A percentile compares a stretch with the other conserved stretches of the same genome.
Evolutionary conservation across 1,140 invertebrate genomes (phyloP).

Genomic region (Lanistes nyassanus): DNA sequence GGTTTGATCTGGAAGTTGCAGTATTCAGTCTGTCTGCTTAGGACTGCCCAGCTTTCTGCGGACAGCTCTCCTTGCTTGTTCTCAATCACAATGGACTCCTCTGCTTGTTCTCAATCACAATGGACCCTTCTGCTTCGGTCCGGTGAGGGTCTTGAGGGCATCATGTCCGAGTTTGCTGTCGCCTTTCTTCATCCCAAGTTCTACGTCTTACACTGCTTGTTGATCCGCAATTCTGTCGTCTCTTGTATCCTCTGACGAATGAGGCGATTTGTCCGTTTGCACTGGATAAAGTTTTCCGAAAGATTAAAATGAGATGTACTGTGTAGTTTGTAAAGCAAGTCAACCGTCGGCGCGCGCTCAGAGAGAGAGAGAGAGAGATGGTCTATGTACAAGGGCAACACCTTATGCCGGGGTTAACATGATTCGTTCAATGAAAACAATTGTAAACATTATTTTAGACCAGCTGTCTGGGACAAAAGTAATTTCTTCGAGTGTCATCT

Average conservation of each 20-base stretch:
- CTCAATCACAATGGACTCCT: too few species aligned
- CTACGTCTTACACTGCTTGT: neutral
- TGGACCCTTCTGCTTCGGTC: too few species aligned
- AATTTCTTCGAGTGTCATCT: neutral
- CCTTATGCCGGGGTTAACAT: neutral
- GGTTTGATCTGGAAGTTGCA: too few species aligned
- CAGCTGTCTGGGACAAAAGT: too few species aligned
- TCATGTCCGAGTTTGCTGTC: too few species aligned
- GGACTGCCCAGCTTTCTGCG: too few species aligned
- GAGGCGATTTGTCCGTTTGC: slow-evolving; percentile 1
- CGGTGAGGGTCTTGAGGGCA: too few species aligned
- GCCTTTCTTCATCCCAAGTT: too few species aligned
- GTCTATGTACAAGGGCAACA: neutral
- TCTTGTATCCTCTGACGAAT: too few species aligned
- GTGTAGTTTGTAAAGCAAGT: neutral
- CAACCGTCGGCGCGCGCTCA: neutral
- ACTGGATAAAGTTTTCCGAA: neutral
- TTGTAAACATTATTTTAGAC: neutral
- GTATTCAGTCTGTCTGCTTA: too few species aligned
- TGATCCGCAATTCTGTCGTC: neutral
- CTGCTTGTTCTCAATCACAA: too few species aligned
- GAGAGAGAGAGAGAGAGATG: slow-evolving; percentile 3
- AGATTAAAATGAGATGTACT: neutral
- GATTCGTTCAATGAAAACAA: neutral
- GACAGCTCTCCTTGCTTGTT: too few species aligned